Evolutionary conservation across 2,888 invertebrate species (phyloP).

Genomic region (Ametastegia equiseti): DNA sequence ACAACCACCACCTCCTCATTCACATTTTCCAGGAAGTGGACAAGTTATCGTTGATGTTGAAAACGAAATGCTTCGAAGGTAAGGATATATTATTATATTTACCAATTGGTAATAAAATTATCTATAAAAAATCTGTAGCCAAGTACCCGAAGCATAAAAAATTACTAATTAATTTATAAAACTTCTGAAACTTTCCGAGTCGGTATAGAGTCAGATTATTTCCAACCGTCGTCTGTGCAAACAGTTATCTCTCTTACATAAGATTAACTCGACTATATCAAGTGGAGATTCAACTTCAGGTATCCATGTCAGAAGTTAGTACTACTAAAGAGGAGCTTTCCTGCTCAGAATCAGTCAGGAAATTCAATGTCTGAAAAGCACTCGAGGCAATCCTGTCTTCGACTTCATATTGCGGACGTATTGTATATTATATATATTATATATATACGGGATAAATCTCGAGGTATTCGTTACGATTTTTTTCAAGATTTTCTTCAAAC

Average conservation of each 20-base stretch:
- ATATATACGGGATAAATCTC: not conserved
- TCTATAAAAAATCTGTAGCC: no score
- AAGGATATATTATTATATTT: not conserved
- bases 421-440: not conserved
- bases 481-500: not conserved
- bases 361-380: not conserved
- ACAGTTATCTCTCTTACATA: no score
- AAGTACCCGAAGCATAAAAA: no score
- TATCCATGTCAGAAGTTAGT: not conserved
- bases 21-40: slow-evolving; percentile 88
- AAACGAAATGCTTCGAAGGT: slow-evolving; percentile 80
- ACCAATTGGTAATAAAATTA: no score
- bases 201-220: not conserved
- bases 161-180: no score
- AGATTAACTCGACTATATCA: not conserved
- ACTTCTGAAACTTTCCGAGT: no score
- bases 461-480: not conserved
- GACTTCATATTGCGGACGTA: not conserved
- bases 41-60: slow-evolving; percentile 92
- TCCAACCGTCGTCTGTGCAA: not conserved
- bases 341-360: not conserved
- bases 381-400: not conserved
- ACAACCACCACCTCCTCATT: slow-evolving; percentile 82
- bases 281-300: not conserved
- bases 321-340: not conserved